Evolutionary conservation across 1,140 invertebrate species (phyloP), one percentile per base, ranked within the genome.

Genomic region (Calosoma granatense): DNA sequence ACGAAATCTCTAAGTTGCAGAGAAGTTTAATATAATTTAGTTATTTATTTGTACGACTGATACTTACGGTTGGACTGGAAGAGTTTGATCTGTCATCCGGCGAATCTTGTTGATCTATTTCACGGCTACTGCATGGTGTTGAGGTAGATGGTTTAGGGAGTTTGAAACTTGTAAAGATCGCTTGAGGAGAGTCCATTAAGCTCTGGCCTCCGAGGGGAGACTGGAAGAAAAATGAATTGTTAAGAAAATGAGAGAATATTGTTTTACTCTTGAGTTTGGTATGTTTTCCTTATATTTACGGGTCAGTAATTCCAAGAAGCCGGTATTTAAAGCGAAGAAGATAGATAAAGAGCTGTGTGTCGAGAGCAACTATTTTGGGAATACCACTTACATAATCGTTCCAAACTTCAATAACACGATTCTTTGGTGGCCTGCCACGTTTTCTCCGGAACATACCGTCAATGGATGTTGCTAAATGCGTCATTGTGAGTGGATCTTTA

Each of bases 101-200:
- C 3, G 65, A 66, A 39, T 69, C 64, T 20, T 60, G 61, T 9
- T 62, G 59, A 51, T 67, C 66, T 2, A 60, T 39, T 51, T 85
- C 82, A 43, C 78, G 74, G 2, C 67, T 72, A 20, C 72, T 62
- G 51, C 75, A 72, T 17, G 71, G 68, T 15, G 75, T 74, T 11
- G 74, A 73, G 59, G 75, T 66, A 66, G 74, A 62, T 60, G 81
- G 80, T 74, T 93, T 92, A 17, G 91, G 90, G 56, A 94, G 75
- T 70, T 94, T 94, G 68, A 94, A 94, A 63, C 90, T 92, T 20
- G 91, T 93, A 69, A 94, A 94, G 61, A 94, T 93, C 4, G 91
- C 92, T 72, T 94, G 90, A 4, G 90, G 90, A 22, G 86, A 85
- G 55, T 53, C 79, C 78, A 62, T 79, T 68, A 67, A 69, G 67